Conservation (phyloP, 2,113 vertebrate species). For the Oenanthe oenanthe region DNA sequence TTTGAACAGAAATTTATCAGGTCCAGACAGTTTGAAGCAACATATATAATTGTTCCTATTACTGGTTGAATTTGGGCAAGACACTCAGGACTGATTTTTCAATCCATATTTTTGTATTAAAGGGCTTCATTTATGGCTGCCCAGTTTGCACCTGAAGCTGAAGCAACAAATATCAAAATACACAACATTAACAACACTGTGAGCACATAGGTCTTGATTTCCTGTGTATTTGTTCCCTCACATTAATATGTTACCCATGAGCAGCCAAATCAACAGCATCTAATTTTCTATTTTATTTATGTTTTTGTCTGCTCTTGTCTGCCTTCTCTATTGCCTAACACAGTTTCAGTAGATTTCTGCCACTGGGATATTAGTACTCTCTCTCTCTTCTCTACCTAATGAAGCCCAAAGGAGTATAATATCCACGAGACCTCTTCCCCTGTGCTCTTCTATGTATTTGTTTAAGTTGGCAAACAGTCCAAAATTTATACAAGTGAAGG, state of each 20-base stretch:
- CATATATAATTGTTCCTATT: background rate
- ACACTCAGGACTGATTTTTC: slow-evolving; percentile 8
- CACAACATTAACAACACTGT: background rate
- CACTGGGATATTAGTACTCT: background rate
- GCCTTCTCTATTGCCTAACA: background rate
- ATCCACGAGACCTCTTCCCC: background rate
- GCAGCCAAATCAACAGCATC: background rate
- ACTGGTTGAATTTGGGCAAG: background rate
- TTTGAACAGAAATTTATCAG: slow-evolving; percentile 13
- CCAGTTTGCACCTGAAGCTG: background rate
- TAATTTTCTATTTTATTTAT: background rate
- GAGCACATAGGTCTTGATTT: background rate
- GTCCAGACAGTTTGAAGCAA: background rate
- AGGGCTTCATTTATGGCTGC: background rate
- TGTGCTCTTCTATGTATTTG: background rate
- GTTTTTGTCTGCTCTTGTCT: background rate
- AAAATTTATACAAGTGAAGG: background rate
- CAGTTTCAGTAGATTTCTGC: background rate
- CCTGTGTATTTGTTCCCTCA: background rate
- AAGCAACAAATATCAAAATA: background rate
- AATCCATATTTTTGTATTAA: slow-evolving; percentile 6
- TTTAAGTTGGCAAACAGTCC: background rate
- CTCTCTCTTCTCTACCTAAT: background rate
- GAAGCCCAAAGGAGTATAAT: background rate
- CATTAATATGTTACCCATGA: background rate